Percentiles rank a stretch among this genome's conserved stretches.
These are phyloP conservation scores for Cephonodes hylas DNA, from an alignment of 2,888 invertebrate species.

Conservation along the genomic window DNA sequence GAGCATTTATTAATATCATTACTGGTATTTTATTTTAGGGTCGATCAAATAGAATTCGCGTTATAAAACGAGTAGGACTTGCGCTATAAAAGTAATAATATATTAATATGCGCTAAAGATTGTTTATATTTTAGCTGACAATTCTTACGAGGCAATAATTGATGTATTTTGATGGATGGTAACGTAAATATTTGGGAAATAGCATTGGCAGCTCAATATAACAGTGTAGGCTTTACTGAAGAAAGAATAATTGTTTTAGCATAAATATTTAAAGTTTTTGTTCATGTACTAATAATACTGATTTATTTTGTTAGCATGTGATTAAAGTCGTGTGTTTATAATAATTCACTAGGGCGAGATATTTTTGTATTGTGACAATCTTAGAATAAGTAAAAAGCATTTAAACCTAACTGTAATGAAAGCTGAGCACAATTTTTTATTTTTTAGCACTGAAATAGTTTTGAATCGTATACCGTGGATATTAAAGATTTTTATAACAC, in stretches of 20 bases:
- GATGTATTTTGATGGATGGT: not conserved
- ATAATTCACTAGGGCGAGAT: constrained; percentile 70
- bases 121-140: constrained; percentile 19
- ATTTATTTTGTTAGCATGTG: constrained; percentile 43
- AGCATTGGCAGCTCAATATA: constrained; percentile 38
- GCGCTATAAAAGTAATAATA: constrained; percentile 22
- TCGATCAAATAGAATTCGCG: constrained; percentile 28
- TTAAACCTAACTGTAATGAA: constrained; percentile 50
- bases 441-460: not conserved
- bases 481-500: not conserved
- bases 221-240: constrained; percentile 31
- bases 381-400: constrained; percentile 66
- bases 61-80: constrained; percentile 31
- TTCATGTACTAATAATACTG: constrained; percentile 39
- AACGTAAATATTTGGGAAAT: constrained; percentile 9
- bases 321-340: constrained; percentile 64
- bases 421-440: constrained; percentile 31
- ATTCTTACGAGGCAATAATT: constrained; percentile 26
- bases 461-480: too few relatives aligned
- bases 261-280: constrained; percentile 20
- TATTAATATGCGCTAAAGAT: constrained; percentile 12
- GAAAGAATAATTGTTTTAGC: constrained; percentile 18
- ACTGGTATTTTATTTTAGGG: constrained; percentile 34
- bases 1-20: constrained; percentile 16
- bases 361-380: constrained; percentile 73